Percentiles rank a stretch among this genome's conserved stretches.
These are phyloP conservation scores for Gymnodraco acuticeps DNA, from an alignment of 2,797 vertebrate genomes.

Conservation along the genomic window DNA sequence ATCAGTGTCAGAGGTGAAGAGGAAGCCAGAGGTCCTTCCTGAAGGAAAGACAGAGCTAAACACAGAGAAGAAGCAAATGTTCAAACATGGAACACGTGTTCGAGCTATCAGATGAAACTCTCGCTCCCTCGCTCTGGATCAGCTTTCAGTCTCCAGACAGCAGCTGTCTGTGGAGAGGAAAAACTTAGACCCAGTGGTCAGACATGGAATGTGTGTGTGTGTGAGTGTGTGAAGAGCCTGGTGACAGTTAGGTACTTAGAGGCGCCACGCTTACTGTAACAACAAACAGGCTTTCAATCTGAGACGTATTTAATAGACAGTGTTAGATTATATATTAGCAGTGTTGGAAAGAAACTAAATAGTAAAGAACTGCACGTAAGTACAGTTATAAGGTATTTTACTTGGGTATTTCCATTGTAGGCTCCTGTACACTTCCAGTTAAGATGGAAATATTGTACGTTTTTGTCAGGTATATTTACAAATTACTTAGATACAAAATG, in stretches of 20 bases:
- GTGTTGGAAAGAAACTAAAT: neutral
- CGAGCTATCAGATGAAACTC: constrained; percentile 70
- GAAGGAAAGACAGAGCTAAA: constrained; percentile 38
- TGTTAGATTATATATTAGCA: neutral
- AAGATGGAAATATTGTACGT: neutral
- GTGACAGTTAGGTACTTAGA: constrained; percentile 56
- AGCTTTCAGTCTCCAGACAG: constrained; percentile 78
- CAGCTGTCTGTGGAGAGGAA: constrained; percentile 75
- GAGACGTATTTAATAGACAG: neutral
- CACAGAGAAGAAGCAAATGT: constrained; percentile 61
- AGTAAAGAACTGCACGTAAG: neutral
- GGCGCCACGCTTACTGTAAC: constrained; percentile 44
- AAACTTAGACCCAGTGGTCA: constrained; percentile 62
- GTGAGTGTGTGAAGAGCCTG: constrained; percentile 31
- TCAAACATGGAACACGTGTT: constrained; percentile 78
- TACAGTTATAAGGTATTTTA: neutral
- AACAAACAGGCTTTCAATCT: constrained; percentile 28
- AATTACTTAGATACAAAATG: neutral
- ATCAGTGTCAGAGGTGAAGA: constrained; percentile 57
- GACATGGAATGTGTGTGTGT: constrained; percentile 67
- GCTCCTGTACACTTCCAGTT: neutral
- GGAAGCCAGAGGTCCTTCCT: constrained; percentile 59
- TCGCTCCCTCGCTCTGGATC: constrained; percentile 46
- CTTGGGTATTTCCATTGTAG: neutral
- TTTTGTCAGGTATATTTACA: neutral